Percentiles rank a stretch among this genome's conserved stretches.
Conservation (phyloP, 2,888 invertebrate genomes). For the Pedicia rivosa region DNA sequence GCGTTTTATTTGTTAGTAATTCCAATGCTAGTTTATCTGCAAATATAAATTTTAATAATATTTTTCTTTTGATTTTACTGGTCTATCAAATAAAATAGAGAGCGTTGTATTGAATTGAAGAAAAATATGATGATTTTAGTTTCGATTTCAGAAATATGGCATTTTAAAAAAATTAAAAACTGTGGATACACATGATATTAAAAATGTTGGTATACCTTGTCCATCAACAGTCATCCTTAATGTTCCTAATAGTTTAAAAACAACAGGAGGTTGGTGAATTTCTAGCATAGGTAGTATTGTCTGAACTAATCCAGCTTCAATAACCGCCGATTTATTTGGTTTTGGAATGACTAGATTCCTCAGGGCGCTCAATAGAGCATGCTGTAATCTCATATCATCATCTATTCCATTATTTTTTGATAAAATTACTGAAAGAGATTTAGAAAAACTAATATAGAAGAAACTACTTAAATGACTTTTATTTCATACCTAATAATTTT, state of each 20-base stretch:
- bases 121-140: no score
- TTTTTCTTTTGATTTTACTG: no score
- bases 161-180: background rate
- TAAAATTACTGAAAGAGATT: slow-evolving; percentile 25
- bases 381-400: slow-evolving; percentile 39
- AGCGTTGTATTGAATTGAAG: no score
- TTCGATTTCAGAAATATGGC: no score
- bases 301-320: slow-evolving; percentile 55
- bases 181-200: background rate
- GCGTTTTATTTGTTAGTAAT: slow-evolving; percentile 42
- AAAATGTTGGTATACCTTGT: slow-evolving; percentile 40
- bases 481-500: slow-evolving; percentile 41
- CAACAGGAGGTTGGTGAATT: slow-evolving; percentile 58
- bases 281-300: slow-evolving; percentile 53
- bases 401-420: slow-evolving; percentile 40
- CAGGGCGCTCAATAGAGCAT: slow-evolving; percentile 45
- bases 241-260: slow-evolving; percentile 74
- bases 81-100: no score
- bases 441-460: slow-evolving; percentile 1
- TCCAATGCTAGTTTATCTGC: slow-evolving; percentile 53
- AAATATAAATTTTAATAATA: slow-evolving; percentile 13
- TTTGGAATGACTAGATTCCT: slow-evolving; percentile 59
- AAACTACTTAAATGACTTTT: slow-evolving; percentile 1
- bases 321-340: slow-evolving; percentile 56
- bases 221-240: slow-evolving; percentile 76